Base-by-base conservation (phyloP, 1,140 invertebrate species). In the Proales similis region DNA sequence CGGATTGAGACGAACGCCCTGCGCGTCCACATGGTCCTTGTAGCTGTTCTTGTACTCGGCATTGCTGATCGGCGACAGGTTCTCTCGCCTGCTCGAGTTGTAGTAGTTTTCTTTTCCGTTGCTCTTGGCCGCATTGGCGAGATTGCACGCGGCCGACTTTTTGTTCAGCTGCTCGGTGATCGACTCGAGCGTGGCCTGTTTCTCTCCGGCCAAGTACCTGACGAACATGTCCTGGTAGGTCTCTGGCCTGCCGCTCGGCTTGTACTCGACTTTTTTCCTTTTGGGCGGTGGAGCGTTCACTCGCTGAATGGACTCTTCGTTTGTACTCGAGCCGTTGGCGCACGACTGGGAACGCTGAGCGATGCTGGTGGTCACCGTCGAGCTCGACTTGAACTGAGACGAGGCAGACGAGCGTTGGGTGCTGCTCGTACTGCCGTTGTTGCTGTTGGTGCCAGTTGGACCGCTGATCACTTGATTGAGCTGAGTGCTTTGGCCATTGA, bases 51-150 rank as follows among this genome's bases (percentile, higher is more conserved):
- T 57, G 20, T 57, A 57, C 27, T 57, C 51, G 19, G 27, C 39
- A 43, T 57, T 57, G n/a, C 45, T 57, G 24, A 57, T 42, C n/a
- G 51, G 51, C 17, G 30, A 29, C 29, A 57, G 22, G 32, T 57
- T 57, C 45, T 57, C 51, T 22, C 51, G 29, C 0, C 51, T 36
- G 45, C 51, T 57, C 9, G 51, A 57, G 32, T 57, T 57, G 24
- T 57, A 57, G 30, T 57, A 57, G 24, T 57, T 57, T 26, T 57
- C 51, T 57, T 57, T 57, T 9, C 33, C 51, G 30, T 57, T 57
- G n/a, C 11, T 57, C 20, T 24, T 19, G n/a, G 17, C 9, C 12
- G 6, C 19, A 42, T 32, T 42, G 29, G 51, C 17, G 19, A 14
- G 36, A 36, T 36, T 36, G 9, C 9, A 36, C 14, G 36, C 6